Percentiles rank a stretch among this genome's conserved stretches.
phyloP scores from a whole-genome alignment of 2,888 invertebrate species.

The Phyllotreta striolata region DNA sequence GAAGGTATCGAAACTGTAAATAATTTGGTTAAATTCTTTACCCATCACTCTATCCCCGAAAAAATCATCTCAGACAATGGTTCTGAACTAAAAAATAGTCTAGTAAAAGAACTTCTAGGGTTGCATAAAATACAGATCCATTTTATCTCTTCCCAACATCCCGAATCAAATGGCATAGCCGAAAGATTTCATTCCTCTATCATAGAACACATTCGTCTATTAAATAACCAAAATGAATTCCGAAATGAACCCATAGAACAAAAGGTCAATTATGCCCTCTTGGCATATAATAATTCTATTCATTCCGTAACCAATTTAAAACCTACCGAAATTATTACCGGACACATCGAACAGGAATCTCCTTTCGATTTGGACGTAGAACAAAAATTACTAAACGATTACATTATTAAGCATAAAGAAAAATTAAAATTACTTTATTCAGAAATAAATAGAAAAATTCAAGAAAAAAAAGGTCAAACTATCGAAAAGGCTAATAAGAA shows the following conservation, averaged over 20 bases:
- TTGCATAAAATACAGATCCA: conserved; percentile 13
- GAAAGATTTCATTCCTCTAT: conserved; percentile 14
- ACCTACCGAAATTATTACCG: conserved; percentile 20
- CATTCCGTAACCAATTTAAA: conserved; percentile 13
- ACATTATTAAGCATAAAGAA: no score
- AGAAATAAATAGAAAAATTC: no score
- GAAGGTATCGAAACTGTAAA: conserved; percentile 9
- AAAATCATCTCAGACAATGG: conserved; percentile 18
- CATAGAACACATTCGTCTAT: no score
- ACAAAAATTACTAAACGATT: no score
- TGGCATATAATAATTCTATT: conserved; percentile 27
- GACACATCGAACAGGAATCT: conserved; percentile 8
- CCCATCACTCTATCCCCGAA: conserved; percentile 6
- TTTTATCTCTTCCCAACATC: conserved; percentile 6
- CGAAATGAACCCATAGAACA: not conserved
- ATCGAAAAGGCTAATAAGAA: no score
- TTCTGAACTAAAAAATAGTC: conserved; percentile 18
- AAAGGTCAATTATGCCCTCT: conserved; percentile 14
- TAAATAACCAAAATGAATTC: not conserved
- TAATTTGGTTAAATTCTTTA: conserved; percentile 13
- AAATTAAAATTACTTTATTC: no score
- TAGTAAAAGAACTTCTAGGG: conserved; percentile 2
- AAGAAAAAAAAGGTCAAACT: no score
- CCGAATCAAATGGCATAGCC: conserved; percentile 10
- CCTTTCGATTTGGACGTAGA: conserved; percentile 16